These are phyloP conservation scores for Lacerta agilis DNA, from an alignment of 2,797 vertebrate genomes.

Conservation along the genomic window DNA sequence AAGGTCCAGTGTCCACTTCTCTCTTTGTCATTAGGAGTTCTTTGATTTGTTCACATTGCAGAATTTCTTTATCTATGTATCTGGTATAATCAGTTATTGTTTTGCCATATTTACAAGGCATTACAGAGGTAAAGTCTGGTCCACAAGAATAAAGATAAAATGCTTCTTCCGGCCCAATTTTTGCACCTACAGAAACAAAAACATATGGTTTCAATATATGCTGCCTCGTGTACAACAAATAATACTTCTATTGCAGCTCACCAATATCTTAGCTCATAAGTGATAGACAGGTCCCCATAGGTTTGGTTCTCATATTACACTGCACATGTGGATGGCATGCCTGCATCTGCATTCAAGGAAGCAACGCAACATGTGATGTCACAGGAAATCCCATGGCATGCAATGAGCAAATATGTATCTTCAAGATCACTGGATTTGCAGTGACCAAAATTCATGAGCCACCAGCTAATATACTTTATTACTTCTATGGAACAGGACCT, in stretches of 20 bases:
- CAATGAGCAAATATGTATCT: not conserved
- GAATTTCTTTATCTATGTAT: slow-evolving; percentile 88
- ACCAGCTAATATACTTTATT: not conserved
- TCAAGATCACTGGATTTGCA: not conserved
- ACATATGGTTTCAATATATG: slow-evolving; percentile 8
- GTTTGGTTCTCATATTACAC: not conserved
- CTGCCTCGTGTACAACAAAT: not conserved
- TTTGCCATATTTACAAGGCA: slow-evolving; percentile 96
- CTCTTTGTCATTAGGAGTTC: slow-evolving; percentile 90
- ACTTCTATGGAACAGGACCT: not conserved
- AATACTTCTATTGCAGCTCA: not conserved
- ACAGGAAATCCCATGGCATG: not conserved
- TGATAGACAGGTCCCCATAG: not conserved
- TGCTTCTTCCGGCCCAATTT: slow-evolving; percentile 90
- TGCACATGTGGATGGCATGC: not conserved
- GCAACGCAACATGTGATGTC: not conserved
- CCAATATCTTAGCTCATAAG: not conserved
- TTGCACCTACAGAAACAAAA: slow-evolving; percentile 83
- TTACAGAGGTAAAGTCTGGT: slow-evolving; percentile 92
- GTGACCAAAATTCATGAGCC: not conserved
- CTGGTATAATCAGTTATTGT: slow-evolving; percentile 84
- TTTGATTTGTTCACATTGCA: slow-evolving; percentile 87
- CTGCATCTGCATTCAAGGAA: not conserved
- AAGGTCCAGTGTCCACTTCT: slow-evolving; percentile 85
- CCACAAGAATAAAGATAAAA: slow-evolving; percentile 92